A percentile compares a stretch with the other conserved stretches of the same genome.
These are phyloP conservation scores for Muricea muricata DNA, from an alignment of 92 coral and sea anemone genomes.

Conservation along the genomic window DNA sequence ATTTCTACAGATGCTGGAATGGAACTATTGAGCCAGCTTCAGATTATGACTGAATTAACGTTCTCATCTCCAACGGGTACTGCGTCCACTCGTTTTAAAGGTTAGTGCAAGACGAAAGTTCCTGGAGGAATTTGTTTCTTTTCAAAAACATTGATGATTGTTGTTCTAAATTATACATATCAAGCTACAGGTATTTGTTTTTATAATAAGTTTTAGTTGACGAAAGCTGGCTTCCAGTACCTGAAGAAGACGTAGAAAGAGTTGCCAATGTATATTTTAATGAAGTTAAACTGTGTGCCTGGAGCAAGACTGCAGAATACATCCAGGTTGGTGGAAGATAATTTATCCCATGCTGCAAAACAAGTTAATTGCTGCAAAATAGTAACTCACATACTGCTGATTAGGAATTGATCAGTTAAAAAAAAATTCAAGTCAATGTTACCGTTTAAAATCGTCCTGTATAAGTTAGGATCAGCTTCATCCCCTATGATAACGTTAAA, in stretches of 20 bases:
- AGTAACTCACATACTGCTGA: too few species aligned
- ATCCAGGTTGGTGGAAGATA: slow-evolving; percentile 70
- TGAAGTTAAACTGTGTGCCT: slow-evolving; percentile 69
- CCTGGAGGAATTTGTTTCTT: too few species aligned
- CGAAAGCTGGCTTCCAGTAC: slow-evolving; percentile 85
- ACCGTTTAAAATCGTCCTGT: too few species aligned
- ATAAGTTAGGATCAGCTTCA: too few species aligned
- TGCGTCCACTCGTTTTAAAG: slow-evolving; percentile 73
- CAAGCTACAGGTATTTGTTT: too few species aligned
- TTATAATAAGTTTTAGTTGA: slow-evolving; percentile 55
- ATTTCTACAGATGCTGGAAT: slow-evolving; percentile 87
- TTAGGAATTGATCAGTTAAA: too few species aligned
- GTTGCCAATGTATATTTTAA: slow-evolving; percentile 89
- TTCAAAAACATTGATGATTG: too few species aligned
- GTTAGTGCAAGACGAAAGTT: slow-evolving; percentile 33
- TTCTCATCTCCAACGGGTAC: slow-evolving; percentile 90
- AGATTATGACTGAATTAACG: slow-evolving; percentile 83
- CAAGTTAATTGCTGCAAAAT: too few species aligned
- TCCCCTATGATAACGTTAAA: too few species aligned
- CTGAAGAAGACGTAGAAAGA: slow-evolving; percentile 53
- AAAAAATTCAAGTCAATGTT: too few species aligned
- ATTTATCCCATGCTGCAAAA: too few species aligned
- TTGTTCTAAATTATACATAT: too few species aligned
- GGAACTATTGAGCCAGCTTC: slow-evolving; percentile 88
- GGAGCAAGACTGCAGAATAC: slow-evolving; percentile 83